Percentiles rank a stretch among this genome's conserved stretches.
phyloP scores from a whole-genome alignment of 1,140 invertebrate species.

The Macrocentrus cingulum region DNA sequence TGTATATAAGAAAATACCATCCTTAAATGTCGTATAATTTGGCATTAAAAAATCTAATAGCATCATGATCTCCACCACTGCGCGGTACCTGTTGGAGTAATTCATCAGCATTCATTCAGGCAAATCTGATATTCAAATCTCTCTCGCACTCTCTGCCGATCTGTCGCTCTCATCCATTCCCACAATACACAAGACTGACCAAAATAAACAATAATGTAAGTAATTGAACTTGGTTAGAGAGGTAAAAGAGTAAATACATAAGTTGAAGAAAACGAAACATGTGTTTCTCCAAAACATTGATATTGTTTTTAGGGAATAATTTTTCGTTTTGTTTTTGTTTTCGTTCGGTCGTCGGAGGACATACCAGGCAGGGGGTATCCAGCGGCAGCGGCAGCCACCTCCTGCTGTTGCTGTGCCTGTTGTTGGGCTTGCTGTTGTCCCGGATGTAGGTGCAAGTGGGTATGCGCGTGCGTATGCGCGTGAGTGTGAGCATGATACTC shows the following conservation, averaged over 20 bases:
- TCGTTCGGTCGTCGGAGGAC: constrained; percentile 31
- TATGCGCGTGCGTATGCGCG: constrained; percentile 87
- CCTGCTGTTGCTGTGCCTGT: constrained; percentile 63
- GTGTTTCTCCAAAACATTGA: too few relatives aligned
- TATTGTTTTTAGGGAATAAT: constrained; percentile 8
- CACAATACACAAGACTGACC: too few relatives aligned
- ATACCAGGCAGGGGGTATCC: constrained; percentile 66
- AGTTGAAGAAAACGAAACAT: constrained; percentile 10
- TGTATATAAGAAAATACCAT: too few relatives aligned
- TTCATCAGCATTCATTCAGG: too few relatives aligned
- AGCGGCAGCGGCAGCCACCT: constrained; percentile 58
- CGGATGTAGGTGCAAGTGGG: constrained; percentile 85
- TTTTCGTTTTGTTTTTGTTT: constrained; percentile 10
- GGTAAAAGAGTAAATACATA: constrained; percentile 10
- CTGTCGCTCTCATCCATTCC: not conserved
- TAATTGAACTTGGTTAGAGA: too few relatives aligned
- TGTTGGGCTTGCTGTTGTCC: constrained; percentile 77
- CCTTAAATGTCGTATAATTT: too few relatives aligned
- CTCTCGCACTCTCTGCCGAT: too few relatives aligned
- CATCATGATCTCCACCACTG: too few relatives aligned
- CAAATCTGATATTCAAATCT: not conserved
- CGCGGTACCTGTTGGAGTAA: too few relatives aligned
- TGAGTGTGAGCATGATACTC: constrained; percentile 83
- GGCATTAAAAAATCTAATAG: too few relatives aligned
- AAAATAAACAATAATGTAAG: too few relatives aligned